phyloP scores from a whole-genome alignment of 2,797 vertebrate genomes.

The Gymnocypris eckloni region DNA sequence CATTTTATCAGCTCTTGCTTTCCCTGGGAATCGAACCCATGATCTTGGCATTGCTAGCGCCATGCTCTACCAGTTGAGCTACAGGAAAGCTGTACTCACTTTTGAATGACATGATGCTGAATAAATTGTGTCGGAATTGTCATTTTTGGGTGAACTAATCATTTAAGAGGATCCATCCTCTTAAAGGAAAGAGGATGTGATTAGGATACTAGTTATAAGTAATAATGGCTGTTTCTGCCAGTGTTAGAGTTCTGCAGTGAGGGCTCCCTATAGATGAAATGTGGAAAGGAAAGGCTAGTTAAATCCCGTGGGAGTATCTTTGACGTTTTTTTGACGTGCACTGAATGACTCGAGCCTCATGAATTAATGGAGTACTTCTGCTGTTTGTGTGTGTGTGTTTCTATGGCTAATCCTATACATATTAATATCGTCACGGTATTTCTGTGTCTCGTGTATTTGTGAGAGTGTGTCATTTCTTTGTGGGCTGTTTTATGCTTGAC shows the following conservation, averaged over 20 bases:
- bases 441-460: slow-evolving; percentile 9
- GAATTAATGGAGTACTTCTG: slow-evolving; percentile 42
- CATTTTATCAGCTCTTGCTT: too few relatives aligned
- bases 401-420: slow-evolving; percentile 34
- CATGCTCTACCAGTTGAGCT: too few relatives aligned
- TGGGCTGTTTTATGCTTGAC: slow-evolving; percentile 9
- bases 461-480: slow-evolving; percentile 25
- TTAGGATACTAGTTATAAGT: not conserved
- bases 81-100: too few relatives aligned
- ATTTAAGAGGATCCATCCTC: not conserved
- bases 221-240: not conserved
- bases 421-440: slow-evolving; percentile 14
- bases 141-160: not conserved
- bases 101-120: not conserved
- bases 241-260: slow-evolving; percentile 7
- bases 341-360: slow-evolving; percentile 36
- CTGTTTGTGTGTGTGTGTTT: slow-evolving; percentile 7
- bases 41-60: too few relatives aligned
- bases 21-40: too few relatives aligned
- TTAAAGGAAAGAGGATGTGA: not conserved
- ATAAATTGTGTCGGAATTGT: not conserved
- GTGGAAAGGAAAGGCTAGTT: slow-evolving; percentile 6
- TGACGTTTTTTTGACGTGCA: slow-evolving; percentile 26
- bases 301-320: slow-evolving; percentile 19
- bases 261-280: not conserved